These are phyloP conservation scores for Isoperla grammatica DNA, from an alignment of 2,888 invertebrate genomes.

Conservation along the genomic window DNA sequence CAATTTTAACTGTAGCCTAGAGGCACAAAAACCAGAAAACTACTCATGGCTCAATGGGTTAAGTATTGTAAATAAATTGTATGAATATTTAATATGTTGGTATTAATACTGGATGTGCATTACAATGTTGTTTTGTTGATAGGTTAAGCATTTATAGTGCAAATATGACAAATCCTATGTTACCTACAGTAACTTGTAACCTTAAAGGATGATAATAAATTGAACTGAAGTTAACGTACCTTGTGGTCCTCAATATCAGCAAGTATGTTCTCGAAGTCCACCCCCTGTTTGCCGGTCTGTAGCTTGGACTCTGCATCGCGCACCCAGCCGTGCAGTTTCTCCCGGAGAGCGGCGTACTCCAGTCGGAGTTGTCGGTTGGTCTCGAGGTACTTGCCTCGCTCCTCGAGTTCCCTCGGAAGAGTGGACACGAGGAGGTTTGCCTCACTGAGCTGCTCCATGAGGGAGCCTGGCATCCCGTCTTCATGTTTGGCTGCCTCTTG, in stretches of 20 bases:
- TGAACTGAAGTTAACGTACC: no score
- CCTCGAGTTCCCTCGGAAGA: conserved; percentile 72
- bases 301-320: conserved; percentile 74
- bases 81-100: no score
- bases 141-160: no score
- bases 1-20: no score
- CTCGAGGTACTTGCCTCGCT: conserved; percentile 72
- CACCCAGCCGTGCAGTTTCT: conserved; percentile 76
- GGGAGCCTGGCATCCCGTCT: conserved; percentile 70
- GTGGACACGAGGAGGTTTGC: conserved; percentile 71
- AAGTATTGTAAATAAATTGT: no score
- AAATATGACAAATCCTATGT: no score
- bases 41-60: no score
- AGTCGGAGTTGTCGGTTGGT: conserved; percentile 70
- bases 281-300: conserved; percentile 72
- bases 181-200: no score
- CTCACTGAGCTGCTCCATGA: conserved; percentile 80
- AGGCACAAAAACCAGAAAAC: no score
- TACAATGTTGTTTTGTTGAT: no score
- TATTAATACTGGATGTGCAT: no score
- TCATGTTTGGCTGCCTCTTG: conserved; percentile 67
- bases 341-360: conserved; percentile 68
- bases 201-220: no score
- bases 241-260: conserved; percentile 82
- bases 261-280: conserved; percentile 81